phyloP scores from a whole-genome alignment of 2,888 invertebrate genomes.

The Apodemia mormo region DNA sequence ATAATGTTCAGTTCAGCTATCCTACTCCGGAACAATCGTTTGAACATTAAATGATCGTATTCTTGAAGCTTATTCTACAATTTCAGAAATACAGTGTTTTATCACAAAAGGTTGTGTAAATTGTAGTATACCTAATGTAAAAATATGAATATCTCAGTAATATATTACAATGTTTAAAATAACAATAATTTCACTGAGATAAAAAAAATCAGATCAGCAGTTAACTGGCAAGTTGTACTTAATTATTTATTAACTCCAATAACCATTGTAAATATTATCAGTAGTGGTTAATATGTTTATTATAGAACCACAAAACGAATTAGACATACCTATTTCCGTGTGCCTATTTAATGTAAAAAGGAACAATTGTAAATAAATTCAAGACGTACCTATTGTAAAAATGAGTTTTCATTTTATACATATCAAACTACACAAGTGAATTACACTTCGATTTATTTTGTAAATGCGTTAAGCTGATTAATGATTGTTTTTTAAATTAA shows the following conservation, averaged over 20 bases:
- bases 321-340: conserved; percentile 14
- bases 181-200: no score
- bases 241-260: conserved; percentile 11
- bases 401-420: conserved; percentile 17
- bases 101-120: no score
- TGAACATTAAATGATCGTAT: no score
- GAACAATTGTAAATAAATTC: conserved; percentile 8
- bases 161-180: no score
- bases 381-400: conserved; percentile 10
- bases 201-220: background rate
- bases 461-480: conserved; percentile 56
- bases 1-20: no score
- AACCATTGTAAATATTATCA: conserved; percentile 3
- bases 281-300: conserved; percentile 11
- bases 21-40: no score
- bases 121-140: no score
- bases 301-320: conserved; percentile 10
- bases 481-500: conserved; percentile 81
- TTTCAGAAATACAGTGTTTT: no score
- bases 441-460: conserved; percentile 56
- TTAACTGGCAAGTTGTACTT: background rate
- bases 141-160: no score
- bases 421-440: conserved; percentile 13
- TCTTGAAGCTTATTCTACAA: no score
- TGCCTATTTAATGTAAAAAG: conserved; percentile 28